Evolutionary conservation across 1,140 invertebrate genomes (phyloP).

Genomic region (Phymastichus coffea): DNA sequence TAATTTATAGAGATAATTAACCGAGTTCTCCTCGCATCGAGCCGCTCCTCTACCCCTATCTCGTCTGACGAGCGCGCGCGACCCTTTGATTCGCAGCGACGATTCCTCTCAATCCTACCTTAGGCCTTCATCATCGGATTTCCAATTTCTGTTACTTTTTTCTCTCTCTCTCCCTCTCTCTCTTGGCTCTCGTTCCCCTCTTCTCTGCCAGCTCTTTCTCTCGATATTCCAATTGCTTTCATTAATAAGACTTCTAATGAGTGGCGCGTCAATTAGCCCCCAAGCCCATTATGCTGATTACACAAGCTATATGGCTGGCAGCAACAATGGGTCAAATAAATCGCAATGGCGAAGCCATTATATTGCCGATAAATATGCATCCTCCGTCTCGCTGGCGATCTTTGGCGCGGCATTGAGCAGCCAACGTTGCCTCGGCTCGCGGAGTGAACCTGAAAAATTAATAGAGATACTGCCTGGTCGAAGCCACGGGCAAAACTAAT

Average conservation of each 20-base stretch:
- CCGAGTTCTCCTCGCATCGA: slow-evolving; percentile 20
- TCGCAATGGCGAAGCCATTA: slow-evolving; percentile 14
- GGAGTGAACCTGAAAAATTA: background rate
- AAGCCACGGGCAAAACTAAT: background rate
- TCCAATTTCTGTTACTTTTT: background rate
- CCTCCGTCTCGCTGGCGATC: background rate
- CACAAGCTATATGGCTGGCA: background rate
- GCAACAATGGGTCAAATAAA: slow-evolving; percentile 10
- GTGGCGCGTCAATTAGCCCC: background rate
- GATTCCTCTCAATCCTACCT: slow-evolving; percentile 11
- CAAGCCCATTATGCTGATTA: slow-evolving; percentile 2
- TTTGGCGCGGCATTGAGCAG: no score
- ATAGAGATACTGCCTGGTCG: background rate
- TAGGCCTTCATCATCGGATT: slow-evolving; percentile 1
- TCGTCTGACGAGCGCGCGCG: slow-evolving; percentile 14
- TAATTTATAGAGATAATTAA: slow-evolving; percentile 38
- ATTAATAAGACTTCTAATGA: slow-evolving; percentile 9
- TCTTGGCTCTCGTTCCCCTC: no score
- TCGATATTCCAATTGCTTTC: slow-evolving; percentile 12
- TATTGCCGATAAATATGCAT: slow-evolving; percentile 9
- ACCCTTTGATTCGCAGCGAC: slow-evolving; percentile 32
- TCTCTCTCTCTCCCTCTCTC: no score
- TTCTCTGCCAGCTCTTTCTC: background rate
- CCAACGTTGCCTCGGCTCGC: background rate
- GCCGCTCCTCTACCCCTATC: background rate